Conservation (phyloP, 1,140 invertebrate genomes). For the Sitophilus oryzae region DNA sequence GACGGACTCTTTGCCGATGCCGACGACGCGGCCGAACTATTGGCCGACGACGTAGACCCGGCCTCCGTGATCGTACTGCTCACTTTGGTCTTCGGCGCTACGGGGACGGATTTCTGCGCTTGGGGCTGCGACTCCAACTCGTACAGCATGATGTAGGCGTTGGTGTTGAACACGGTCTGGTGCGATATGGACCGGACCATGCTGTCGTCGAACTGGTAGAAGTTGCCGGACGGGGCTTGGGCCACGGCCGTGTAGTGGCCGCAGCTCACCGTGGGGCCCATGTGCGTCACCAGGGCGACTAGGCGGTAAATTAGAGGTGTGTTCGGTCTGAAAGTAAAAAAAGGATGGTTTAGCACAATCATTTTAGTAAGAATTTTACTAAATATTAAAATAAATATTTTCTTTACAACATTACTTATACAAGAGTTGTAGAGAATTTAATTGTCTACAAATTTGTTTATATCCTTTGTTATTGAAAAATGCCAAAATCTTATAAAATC, state of each 20-base stretch:
- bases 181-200: slow-evolving; percentile 65
- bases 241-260: slow-evolving; percentile 96
- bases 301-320: slow-evolving; percentile 71
- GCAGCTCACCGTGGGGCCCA: slow-evolving; percentile 89
- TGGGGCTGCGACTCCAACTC: slow-evolving; percentile 58
- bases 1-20: slow-evolving; percentile 1
- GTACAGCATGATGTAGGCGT: slow-evolving; percentile 88
- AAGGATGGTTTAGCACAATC: not conserved
- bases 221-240: slow-evolving; percentile 71
- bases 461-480: too few relatives aligned
- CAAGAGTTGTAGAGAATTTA: too few relatives aligned
- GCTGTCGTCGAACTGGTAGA: slow-evolving; percentile 81
- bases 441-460: too few relatives aligned
- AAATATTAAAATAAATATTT: slow-evolving; percentile 2
- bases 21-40: not conserved
- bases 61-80: slow-evolving; percentile 32
- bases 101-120: slow-evolving; percentile 33
- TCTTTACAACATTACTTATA: not conserved
- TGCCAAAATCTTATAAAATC: too few relatives aligned
- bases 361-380: not conserved
- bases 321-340: slow-evolving; percentile 40
- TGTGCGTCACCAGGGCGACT: slow-evolving; percentile 90
- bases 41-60: not conserved
- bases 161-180: slow-evolving; percentile 68
- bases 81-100: slow-evolving; percentile 33